phyloP scores from a whole-genome alignment of 2,888 invertebrate genomes.

The Cheilosia vulpina region DNA sequence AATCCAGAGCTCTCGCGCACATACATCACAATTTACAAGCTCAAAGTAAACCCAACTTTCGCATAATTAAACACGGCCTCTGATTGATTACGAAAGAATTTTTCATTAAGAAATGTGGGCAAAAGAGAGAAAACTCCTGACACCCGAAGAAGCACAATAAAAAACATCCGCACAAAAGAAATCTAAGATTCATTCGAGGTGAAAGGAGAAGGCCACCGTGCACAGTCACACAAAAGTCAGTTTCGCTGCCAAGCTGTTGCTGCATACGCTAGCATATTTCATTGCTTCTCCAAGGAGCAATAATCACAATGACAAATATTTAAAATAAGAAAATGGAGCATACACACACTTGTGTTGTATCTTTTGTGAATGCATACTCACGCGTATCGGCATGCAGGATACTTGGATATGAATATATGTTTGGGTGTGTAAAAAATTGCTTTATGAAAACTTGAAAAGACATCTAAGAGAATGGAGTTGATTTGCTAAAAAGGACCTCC shows the following conservation, averaged over 20 bases:
- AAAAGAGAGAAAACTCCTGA: constrained; percentile 53
- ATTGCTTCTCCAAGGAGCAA: constrained; percentile 48
- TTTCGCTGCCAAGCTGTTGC: constrained; percentile 50
- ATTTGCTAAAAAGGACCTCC: constrained; percentile 70
- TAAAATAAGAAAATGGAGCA: constrained; percentile 37
- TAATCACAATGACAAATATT: constrained; percentile 73
- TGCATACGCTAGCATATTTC: constrained; percentile 36
- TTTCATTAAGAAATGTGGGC: constrained; percentile 64
- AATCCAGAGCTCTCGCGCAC: constrained; percentile 35
- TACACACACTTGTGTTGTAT: constrained; percentile 4
- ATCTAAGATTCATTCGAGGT: constrained; percentile 69
- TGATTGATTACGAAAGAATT: constrained; percentile 67
- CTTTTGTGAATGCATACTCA: constrained; percentile 28
- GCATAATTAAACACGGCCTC: constrained; percentile 68
- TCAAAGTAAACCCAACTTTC: constrained; percentile 57
- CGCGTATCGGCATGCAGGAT: constrained; percentile 42
- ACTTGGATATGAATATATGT: constrained; percentile 35
- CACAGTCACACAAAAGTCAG: constrained; percentile 28
- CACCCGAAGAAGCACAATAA: constrained; percentile 61
- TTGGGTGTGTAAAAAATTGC: constrained; percentile 52
- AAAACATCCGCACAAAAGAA: constrained; percentile 47
- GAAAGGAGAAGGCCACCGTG: constrained; percentile 66
- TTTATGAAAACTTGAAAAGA: constrained; percentile 73
- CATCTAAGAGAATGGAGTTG: constrained; percentile 71
- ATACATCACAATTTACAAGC: constrained; percentile 16